A percentile compares a stretch with the other conserved stretches of the same genome.
These are phyloP conservation scores for Scatophagus argus DNA, from an alignment of 2,113 vertebrate genomes.

Conservation along the genomic window DNA sequence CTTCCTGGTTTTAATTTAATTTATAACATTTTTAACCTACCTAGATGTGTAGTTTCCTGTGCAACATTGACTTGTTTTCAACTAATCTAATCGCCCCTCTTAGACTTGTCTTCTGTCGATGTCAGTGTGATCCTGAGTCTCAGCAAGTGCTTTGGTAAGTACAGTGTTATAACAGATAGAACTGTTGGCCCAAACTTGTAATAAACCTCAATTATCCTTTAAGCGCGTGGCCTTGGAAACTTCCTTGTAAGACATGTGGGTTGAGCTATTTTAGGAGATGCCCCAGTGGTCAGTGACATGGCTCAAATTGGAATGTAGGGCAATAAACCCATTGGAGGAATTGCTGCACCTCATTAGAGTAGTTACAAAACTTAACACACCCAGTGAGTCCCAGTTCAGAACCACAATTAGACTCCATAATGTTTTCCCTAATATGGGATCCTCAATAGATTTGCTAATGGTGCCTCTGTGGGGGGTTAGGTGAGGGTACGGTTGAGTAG, in stretches of 20 bases:
- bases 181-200: conserved; percentile 4
- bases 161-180: background rate
- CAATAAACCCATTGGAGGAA: conserved; percentile 74
- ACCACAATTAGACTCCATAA: conserved; percentile 77
- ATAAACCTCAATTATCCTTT: conserved; percentile 5
- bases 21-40: too few relatives aligned
- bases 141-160: background rate
- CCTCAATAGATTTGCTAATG: conserved; percentile 74
- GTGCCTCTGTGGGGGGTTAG: conserved; percentile 64
- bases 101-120: background rate
- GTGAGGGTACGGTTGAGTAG: conserved; percentile 70
- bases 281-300: conserved; percentile 71
- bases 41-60: background rate
- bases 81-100: background rate
- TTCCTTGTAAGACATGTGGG: conserved; percentile 52
- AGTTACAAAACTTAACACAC: conserved; percentile 71
- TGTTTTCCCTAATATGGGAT: conserved; percentile 75
- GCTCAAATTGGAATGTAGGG: conserved; percentile 74
- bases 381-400: conserved; percentile 57
- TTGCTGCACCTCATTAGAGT: conserved; percentile 71
- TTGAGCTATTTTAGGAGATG: conserved; percentile 68
- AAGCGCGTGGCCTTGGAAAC: conserved; percentile 39
- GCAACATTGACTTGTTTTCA: background rate
- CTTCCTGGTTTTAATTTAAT: conserved; percentile 10
- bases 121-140: background rate